A percentile compares a stretch with the other conserved stretches of the same genome.
phyloP scores from a whole-genome alignment of 2,888 invertebrate species.

The Spisula subtruncata region DNA sequence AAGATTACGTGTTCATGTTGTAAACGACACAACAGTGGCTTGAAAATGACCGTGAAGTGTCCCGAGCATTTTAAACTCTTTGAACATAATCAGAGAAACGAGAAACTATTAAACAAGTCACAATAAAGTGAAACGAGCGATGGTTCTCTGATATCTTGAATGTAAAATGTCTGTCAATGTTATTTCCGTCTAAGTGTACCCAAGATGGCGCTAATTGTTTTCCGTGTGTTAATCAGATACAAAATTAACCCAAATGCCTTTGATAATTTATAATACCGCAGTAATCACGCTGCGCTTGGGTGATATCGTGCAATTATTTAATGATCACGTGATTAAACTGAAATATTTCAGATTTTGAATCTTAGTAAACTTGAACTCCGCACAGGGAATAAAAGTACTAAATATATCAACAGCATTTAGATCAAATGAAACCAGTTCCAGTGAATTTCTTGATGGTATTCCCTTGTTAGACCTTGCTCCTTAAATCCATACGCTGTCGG shows the following conservation, averaged over 20 bases:
- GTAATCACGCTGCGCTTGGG: slow-evolving; percentile 26
- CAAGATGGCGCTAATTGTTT: slow-evolving; percentile 57
- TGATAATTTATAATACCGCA: slow-evolving; percentile 29
- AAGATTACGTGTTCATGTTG: slow-evolving; percentile 45
- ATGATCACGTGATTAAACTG: slow-evolving; percentile 39
- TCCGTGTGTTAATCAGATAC: slow-evolving; percentile 40
- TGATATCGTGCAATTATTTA: slow-evolving; percentile 44
- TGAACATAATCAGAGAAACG: slow-evolving; percentile 45
- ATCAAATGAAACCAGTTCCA: slow-evolving; percentile 1
- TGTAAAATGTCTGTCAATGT: slow-evolving; percentile 49
- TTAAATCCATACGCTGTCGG: slow-evolving; percentile 20
- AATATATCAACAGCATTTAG: slow-evolving; percentile 10
- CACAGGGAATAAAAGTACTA: slow-evolving; percentile 18
- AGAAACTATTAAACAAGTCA: slow-evolving; percentile 52
- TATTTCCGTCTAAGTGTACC: slow-evolving; percentile 47
- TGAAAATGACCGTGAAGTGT: slow-evolving; percentile 43
- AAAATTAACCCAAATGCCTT: slow-evolving; percentile 40
- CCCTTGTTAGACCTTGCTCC: not conserved
- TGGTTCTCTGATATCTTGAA: slow-evolving; percentile 33
- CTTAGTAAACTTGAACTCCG: not conserved
- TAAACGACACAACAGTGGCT: slow-evolving; percentile 7
- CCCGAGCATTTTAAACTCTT: slow-evolving; percentile 39
- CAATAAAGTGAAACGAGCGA: slow-evolving; percentile 50
- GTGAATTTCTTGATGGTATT: not conserved
- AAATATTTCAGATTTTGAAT: slow-evolving; percentile 3